Conservation (phyloP, 2,888 invertebrate species). For the Drosophila nr. medialis region DNA sequence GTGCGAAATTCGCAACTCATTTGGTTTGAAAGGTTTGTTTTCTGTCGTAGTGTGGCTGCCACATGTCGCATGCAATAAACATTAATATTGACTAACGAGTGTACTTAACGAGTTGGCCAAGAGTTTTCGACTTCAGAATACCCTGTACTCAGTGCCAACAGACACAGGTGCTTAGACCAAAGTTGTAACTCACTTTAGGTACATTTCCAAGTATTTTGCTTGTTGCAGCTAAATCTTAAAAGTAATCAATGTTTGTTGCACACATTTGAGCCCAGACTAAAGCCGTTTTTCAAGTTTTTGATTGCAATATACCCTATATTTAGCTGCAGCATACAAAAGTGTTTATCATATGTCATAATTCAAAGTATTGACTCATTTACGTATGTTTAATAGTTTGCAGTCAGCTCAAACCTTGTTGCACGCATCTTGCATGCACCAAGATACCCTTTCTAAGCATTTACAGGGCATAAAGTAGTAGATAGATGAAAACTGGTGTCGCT, state of each 20-base stretch:
- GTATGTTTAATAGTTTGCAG: not conserved
- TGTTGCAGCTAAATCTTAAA: not conserved
- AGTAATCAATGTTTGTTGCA: accelerated
- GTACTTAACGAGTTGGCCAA: not conserved
- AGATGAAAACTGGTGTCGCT: slow-evolving; percentile 53
- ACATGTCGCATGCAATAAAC: slow-evolving; percentile 73
- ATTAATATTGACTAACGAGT: slow-evolving; percentile 59
- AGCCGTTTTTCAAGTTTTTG: not conserved
- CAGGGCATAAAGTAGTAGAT: slow-evolving; percentile 58
- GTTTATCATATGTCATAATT: not conserved
- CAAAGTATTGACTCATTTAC: too few species aligned
- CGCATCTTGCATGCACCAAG: not conserved
- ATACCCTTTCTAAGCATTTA: not conserved
- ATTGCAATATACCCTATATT: too few species aligned
- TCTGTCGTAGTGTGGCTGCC: slow-evolving; percentile 35
- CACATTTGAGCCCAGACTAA: not conserved
- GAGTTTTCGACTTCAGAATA: not conserved
- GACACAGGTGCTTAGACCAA: not conserved
- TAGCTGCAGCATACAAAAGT: not conserved
- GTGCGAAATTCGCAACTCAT: slow-evolving; percentile 47
- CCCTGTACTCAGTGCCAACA: not conserved
- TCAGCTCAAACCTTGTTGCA: not conserved
- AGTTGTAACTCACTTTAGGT: not conserved
- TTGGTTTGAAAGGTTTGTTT: slow-evolving; percentile 39
- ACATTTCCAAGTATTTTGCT: not conserved